These are phyloP conservation scores for Zosterops japonicus DNA, from an alignment of 2,113 vertebrate genomes.

Conservation along the genomic window DNA sequence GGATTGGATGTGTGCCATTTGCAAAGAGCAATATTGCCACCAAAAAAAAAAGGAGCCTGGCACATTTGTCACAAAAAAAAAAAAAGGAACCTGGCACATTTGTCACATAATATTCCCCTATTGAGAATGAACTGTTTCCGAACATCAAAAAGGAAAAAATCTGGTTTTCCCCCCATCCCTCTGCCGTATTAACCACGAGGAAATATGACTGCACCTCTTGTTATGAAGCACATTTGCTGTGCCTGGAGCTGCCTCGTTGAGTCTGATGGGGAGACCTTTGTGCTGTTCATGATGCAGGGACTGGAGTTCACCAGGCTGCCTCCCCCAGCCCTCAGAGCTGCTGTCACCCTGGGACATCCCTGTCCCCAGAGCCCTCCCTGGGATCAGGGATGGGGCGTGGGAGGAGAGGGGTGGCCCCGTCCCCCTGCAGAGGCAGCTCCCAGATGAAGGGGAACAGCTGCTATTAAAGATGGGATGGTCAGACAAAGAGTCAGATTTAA, in stretches of 20 bases:
- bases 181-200: neutral
- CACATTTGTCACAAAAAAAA: conserved; percentile 68
- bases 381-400: neutral
- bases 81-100: conserved; percentile 52
- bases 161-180: conserved; percentile 31
- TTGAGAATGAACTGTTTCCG: conserved; percentile 58
- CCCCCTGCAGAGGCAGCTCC: neutral
- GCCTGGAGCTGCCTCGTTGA: fast-evolving
- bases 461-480: neutral
- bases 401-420: neutral
- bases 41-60: conserved; percentile 57
- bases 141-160: conserved; percentile 62
- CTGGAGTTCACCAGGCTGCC: neutral
- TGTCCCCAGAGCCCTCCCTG: neutral
- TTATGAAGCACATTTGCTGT: neutral
- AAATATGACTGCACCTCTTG: neutral
- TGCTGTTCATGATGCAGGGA: neutral
- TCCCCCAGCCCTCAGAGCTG: neutral
- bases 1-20: conserved; percentile 75
- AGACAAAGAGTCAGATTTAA: conserved; percentile 66
- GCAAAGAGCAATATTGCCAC: conserved; percentile 71
- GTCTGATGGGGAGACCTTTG: neutral
- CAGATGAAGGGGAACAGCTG: conserved; percentile 43
- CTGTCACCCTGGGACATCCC: neutral
- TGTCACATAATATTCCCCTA: conserved; percentile 65